phyloP scores from a whole-genome alignment of 2,888 invertebrate genomes.

The Syrista parreyssii region DNA sequence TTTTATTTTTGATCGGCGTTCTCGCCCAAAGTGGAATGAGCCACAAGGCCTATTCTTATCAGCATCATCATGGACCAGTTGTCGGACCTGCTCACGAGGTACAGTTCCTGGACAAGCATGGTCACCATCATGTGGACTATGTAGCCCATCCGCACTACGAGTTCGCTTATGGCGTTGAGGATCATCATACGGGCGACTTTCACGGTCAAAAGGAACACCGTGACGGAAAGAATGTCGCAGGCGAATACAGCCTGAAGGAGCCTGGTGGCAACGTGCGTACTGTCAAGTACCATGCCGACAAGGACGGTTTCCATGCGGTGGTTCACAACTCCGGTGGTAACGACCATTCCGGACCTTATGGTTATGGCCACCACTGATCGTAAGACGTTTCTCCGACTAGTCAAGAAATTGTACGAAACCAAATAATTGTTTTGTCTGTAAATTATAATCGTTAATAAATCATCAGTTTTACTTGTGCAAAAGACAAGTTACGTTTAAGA shows the following conservation, averaged over 20 bases:
- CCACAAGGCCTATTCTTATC: slow-evolving; percentile 18
- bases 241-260: slow-evolving; percentile 19
- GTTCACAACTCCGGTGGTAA: slow-evolving; percentile 22
- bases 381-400: background rate
- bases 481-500: background rate
- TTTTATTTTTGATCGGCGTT: slow-evolving; percentile 8
- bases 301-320: slow-evolving; percentile 16
- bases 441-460: slow-evolving; percentile 2
- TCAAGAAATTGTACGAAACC: background rate
- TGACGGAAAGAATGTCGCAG: slow-evolving; percentile 22
- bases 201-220: slow-evolving; percentile 20
- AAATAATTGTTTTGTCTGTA: slow-evolving; percentile 1
- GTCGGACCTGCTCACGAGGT: slow-evolving; percentile 17
- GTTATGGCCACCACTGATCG: slow-evolving; percentile 6
- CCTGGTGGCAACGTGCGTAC: slow-evolving; percentile 22
- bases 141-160: slow-evolving; percentile 20
- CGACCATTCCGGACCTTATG: slow-evolving; percentile 21
- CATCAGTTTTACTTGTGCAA: background rate
- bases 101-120: slow-evolving; percentile 17
- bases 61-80: slow-evolving; percentile 18
- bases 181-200: slow-evolving; percentile 21
- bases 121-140: slow-evolving; percentile 19
- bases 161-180: slow-evolving; percentile 17
- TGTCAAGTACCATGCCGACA: slow-evolving; percentile 20
- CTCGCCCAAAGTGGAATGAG: slow-evolving; percentile 9